phyloP scores from a whole-genome alignment of 2,888 invertebrate genomes.

The Arctia plantaginis region DNA sequence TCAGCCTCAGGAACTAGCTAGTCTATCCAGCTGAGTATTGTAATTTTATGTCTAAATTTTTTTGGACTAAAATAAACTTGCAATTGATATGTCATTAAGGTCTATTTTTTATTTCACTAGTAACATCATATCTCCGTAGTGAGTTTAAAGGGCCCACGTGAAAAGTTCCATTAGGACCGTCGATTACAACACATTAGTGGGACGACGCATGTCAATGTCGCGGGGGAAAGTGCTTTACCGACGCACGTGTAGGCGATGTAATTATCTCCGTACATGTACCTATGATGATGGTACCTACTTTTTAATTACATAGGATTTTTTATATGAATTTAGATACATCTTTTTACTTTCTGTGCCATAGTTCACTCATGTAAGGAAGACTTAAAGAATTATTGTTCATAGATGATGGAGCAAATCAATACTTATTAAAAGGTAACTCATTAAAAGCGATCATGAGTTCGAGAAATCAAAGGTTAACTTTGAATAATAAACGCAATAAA shows the following conservation, averaged over 20 bases:
- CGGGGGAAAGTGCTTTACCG: slow-evolving; percentile 34
- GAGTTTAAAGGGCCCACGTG: slow-evolving; percentile 22
- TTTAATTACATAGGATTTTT: not conserved
- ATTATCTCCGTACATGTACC: slow-evolving; percentile 25
- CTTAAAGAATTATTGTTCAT: not conserved
- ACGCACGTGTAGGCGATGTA: slow-evolving; percentile 17
- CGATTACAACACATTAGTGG: slow-evolving; percentile 59
- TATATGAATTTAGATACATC: not conserved
- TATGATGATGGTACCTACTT: not conserved
- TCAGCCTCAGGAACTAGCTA: too few species aligned
- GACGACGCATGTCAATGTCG: slow-evolving; percentile 54
- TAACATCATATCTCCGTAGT: not conserved
- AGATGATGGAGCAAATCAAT: too few species aligned
- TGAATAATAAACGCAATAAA: too few species aligned
- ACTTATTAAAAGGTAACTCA: too few species aligned
- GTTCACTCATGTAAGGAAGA: not conserved
- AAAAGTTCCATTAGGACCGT: slow-evolving; percentile 55
- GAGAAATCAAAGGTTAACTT: too few species aligned
- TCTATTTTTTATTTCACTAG: not conserved
- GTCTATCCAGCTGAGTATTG: too few species aligned
- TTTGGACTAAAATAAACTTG: not conserved
- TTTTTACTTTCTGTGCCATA: not conserved
- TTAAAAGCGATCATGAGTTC: too few species aligned
- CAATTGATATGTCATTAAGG: not conserved
- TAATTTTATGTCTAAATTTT: not conserved